phyloP scores from a whole-genome alignment of 2,888 invertebrate genomes.

The Glaucopsyche alexis region DNA sequence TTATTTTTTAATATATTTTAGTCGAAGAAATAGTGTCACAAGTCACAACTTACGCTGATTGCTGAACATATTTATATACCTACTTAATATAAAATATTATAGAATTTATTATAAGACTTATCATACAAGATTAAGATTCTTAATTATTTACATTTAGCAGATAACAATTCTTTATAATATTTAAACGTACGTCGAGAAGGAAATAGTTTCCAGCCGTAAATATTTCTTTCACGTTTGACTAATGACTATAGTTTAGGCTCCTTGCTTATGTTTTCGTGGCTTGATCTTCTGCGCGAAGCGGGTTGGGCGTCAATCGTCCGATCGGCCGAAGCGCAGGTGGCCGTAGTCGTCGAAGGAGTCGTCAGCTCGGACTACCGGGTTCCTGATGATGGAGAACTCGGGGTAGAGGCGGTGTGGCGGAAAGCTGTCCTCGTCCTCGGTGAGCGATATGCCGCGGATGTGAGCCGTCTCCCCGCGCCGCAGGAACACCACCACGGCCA shows the following conservation, averaged over 20 bases:
- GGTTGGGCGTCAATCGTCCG: slow-evolving; percentile 64
- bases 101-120: too few relatives aligned
- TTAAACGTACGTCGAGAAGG: slow-evolving; percentile 31
- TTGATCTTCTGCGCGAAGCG: slow-evolving; percentile 30
- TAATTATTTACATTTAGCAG: neutral
- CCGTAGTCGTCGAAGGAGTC: slow-evolving; percentile 88
- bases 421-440: slow-evolving; percentile 65
- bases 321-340: slow-evolving; percentile 85
- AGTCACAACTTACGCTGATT: too few relatives aligned
- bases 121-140: too few relatives aligned
- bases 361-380: slow-evolving; percentile 66
- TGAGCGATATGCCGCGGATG: slow-evolving; percentile 48
- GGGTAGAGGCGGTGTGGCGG: slow-evolving; percentile 64
- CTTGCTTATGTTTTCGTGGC: slow-evolving; percentile 33
- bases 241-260: slow-evolving; percentile 24
- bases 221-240: slow-evolving; percentile 43
- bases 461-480: slow-evolving; percentile 56
- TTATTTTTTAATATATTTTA: too few relatives aligned
- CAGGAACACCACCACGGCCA: slow-evolving; percentile 50
- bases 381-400: slow-evolving; percentile 80
- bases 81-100: too few relatives aligned
- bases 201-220: slow-evolving; percentile 65
- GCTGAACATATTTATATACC: too few relatives aligned
- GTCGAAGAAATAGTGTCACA: too few relatives aligned
- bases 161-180: neutral